Base-by-base conservation (phyloP, 2,888 invertebrate genomes). In the Machimus rusticus region DNA sequence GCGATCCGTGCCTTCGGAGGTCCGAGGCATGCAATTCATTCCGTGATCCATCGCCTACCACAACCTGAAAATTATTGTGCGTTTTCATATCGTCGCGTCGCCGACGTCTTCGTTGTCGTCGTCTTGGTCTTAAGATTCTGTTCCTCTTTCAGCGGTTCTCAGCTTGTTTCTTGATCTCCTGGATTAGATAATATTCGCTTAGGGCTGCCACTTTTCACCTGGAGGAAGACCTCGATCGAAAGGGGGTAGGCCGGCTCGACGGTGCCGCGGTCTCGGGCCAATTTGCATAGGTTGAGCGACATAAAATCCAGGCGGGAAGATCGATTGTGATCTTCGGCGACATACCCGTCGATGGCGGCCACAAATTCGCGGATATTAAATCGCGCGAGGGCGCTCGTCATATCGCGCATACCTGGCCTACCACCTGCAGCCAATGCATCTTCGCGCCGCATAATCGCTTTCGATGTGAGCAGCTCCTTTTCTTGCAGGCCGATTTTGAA, bases 1-100 rank as follows among this genome's bases (percentile, higher is more conserved):
- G 37, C 76, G 86, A 66, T 78, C 46, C 74, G 43, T 85, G 23
- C 74, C 43, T 74, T 19, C 34, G 66, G 55, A 55, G 66, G 23
- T 43, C 55, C 16, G 0, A 76, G 37, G 46, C 46, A 51, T 86
- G 86, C 76, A 77, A 77, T 77, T 86, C 76, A 78, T 86, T 77
- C 86, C 86, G 86, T 86, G 86, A 86, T 86, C 86, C 86, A 86
- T 86, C 78, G 78, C 86, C 86, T 86, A 86, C 86, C 86, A 86
- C 86, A 86, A 86, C 57, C 43, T 57, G 66, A 78, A 86, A 86
- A 86, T 86, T 79, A 79, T 86, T 86, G 77, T 86, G 86, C 86
- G 86, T 86, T 86, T 78, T 39, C 78, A 86, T 43, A 57, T 79
- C 86, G 78, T 55, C 77, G 77, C 86, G 78, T 55, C 77, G 77